A percentile compares a stretch with the other conserved stretches of the same genome.
Evolutionary conservation across 2,113 vertebrate genomes (phyloP).

Genomic region (Pionites leucogaster): DNA sequence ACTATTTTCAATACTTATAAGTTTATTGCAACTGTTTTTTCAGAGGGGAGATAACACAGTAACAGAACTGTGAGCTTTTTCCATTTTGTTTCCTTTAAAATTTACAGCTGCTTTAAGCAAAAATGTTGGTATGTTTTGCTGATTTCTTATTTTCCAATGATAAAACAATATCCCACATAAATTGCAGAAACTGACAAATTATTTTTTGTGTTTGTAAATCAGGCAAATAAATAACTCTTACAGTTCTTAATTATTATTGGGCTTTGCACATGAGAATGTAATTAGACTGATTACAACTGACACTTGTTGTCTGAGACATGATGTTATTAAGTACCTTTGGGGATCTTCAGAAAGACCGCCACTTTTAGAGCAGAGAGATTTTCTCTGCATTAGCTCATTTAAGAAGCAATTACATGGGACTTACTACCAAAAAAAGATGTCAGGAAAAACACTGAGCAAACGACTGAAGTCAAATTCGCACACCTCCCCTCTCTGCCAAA

Average conservation of each 20-base stretch:
- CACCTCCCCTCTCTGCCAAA: not conserved
- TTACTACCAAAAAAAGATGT: not conserved
- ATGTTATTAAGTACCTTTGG: slow-evolving; percentile 63
- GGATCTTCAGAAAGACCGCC: slow-evolving; percentile 18
- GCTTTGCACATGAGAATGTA: slow-evolving; percentile 40
- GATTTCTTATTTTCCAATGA: not conserved
- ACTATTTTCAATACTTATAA: not conserved
- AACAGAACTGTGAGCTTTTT: not conserved
- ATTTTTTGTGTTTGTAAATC: slow-evolving; percentile 13
- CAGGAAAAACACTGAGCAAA: not conserved
- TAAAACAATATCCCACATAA: not conserved
- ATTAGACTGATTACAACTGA: slow-evolving; percentile 30
- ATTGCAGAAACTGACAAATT: slow-evolving; percentile 2
- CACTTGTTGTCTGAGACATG: slow-evolving; percentile 56
- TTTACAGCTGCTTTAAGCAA: not conserved
- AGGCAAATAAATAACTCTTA: slow-evolving; percentile 51
- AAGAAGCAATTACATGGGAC: slow-evolving; percentile 5
- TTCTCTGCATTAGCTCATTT: slow-evolving; percentile 46
- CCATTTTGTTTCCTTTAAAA: not conserved
- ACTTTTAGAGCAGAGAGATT: not conserved
- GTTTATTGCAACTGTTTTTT: not conserved
- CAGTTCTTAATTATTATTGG: slow-evolving; percentile 51
- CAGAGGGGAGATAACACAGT: not conserved
- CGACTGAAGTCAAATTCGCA: not conserved
- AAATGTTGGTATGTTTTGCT: not conserved